Conservation (phyloP, 2,797 vertebrate species). For the Acrossocheilus wenchowensis region DNA sequence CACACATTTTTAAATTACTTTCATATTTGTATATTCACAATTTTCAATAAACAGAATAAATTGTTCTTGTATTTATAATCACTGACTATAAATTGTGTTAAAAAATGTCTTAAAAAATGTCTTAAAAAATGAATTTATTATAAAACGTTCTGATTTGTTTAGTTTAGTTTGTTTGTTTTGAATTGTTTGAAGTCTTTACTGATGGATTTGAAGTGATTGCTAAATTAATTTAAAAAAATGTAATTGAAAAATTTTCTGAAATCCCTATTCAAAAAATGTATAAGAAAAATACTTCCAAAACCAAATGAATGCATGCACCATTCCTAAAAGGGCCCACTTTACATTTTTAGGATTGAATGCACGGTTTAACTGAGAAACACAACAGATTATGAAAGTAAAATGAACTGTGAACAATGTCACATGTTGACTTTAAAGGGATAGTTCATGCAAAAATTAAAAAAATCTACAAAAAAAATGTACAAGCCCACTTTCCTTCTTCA, state of each 20-base stretch:
- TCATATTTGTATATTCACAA: not conserved
- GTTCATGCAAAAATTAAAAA: not conserved
- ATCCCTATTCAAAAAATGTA: not conserved
- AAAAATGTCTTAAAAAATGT: no score
- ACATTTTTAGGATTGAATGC: not conserved
- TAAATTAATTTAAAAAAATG: not conserved
- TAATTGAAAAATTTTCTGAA: not conserved
- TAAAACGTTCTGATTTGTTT: no score
- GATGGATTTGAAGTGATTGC: no score
- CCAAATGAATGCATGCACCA: not conserved
- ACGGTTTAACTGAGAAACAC: not conserved
- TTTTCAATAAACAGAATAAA: not conserved
- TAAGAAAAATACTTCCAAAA: not conserved
- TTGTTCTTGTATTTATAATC: not conserved
- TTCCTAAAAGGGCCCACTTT: not conserved
- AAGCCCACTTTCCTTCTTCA: not conserved
- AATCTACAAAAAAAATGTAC: no score
- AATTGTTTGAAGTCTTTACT: not conserved
- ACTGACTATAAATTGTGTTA: no score
- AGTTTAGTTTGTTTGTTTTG: not conserved
- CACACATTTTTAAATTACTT: not conserved
- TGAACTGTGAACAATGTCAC: not conserved
- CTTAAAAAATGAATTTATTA: no score
- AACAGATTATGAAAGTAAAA: not conserved
- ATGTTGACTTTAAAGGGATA: not conserved